phyloP scores from a whole-genome alignment of 2,888 invertebrate species.

The Sclerodermus sp. region DNA sequence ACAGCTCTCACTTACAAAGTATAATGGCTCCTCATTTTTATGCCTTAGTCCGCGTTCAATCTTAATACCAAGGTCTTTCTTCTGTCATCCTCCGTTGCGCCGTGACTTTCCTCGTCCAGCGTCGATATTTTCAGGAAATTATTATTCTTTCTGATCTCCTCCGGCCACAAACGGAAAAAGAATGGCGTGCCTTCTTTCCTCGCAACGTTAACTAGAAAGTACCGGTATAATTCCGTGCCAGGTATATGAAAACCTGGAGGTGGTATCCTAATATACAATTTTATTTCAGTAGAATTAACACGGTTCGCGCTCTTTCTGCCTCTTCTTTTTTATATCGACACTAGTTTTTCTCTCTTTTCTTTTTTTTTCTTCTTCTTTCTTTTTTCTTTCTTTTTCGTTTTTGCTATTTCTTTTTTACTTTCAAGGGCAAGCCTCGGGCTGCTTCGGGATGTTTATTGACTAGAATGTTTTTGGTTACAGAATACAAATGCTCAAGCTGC shows the following conservation, averaged over 20 bases:
- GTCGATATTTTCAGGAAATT: not conserved
- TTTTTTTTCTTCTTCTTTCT: not conserved
- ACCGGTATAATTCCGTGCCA: no score
- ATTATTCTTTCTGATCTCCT: not conserved
- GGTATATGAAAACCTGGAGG: no score
- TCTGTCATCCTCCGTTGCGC: constrained; percentile 14
- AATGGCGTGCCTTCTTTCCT: no score
- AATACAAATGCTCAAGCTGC: constrained; percentile 78
- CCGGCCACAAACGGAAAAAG: no score
- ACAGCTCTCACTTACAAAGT: constrained; percentile 36
- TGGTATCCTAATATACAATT: no score
- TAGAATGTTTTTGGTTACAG: constrained; percentile 34
- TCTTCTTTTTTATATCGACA: no score
- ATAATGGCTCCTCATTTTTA: constrained; percentile 30
- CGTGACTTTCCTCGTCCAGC: constrained; percentile 8
- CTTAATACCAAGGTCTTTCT: constrained; percentile 23
- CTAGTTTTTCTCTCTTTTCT: no score
- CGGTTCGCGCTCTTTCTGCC: no score
- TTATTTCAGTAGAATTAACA: no score
- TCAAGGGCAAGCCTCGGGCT: constrained; percentile 1
- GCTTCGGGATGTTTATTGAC: no score
- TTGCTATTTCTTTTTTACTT: constrained; percentile 10
- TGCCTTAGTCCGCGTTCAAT: constrained; percentile 32
- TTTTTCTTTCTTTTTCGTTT: not conserved
- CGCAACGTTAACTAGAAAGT: no score